Percentiles rank a stretch among this genome's conserved stretches.
Conservation (phyloP, 2,797 vertebrate genomes). For the Nothura maculosa region DNA sequence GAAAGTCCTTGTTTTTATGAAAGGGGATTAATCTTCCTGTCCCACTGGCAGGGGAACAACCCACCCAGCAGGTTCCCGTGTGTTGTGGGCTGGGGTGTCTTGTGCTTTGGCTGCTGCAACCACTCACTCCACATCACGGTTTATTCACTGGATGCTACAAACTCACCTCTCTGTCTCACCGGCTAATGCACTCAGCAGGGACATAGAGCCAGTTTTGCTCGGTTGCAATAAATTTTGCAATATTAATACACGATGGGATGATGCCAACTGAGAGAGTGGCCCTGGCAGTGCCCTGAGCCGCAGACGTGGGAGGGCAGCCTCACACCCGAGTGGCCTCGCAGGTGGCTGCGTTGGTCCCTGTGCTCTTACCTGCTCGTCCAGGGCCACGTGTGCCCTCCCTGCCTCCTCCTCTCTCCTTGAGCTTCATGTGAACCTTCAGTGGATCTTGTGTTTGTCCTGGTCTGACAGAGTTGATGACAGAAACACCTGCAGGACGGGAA, state of each 20-base stretch:
- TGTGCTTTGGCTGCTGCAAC: neutral
- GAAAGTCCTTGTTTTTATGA: neutral
- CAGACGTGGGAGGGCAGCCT: neutral
- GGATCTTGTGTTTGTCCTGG: neutral
- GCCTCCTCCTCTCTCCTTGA: neutral
- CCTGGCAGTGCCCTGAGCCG: neutral
- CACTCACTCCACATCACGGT: neutral
- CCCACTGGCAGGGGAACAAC: neutral
- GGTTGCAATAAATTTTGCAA: neutral
- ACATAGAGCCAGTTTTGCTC: neutral
- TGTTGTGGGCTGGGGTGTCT: neutral
- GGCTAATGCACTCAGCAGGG: neutral
- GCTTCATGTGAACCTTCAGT: neutral
- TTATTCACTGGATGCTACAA: neutral
- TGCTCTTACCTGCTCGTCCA: neutral
- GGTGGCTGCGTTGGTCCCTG: neutral
- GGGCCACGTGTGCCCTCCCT: accelerated
- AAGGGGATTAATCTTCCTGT: neutral
- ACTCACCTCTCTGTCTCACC: neutral
- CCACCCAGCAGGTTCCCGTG: neutral
- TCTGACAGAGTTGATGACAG: neutral
- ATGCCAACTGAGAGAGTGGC: neutral
- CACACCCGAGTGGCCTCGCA: neutral
- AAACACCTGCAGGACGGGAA: neutral
- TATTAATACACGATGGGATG: neutral